Conservation (phyloP, 2,797 vertebrate genomes). For the Poliocrania exsul region DNA sequence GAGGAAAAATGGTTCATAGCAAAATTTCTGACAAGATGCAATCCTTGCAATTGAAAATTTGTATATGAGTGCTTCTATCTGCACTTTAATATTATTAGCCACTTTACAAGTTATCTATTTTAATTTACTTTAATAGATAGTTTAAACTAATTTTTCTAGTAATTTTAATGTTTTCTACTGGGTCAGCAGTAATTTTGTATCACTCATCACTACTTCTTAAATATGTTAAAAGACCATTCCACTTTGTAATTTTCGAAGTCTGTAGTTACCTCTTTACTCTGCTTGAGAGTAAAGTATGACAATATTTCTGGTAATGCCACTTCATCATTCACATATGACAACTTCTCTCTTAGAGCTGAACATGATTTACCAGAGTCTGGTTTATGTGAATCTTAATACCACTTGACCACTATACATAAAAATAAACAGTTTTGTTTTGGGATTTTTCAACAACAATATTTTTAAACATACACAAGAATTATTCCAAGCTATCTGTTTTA, state of each 20-base stretch:
- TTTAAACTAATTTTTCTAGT: background rate
- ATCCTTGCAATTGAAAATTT: background rate
- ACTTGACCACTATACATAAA: background rate
- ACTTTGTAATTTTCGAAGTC: background rate
- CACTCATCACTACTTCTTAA: background rate
- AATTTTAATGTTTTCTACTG: background rate
- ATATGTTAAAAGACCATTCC: background rate
- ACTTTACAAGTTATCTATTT: background rate
- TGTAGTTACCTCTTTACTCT: background rate
- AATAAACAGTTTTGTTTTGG: background rate
- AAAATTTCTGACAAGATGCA: background rate
- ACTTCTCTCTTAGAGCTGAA: background rate
- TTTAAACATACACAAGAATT: background rate
- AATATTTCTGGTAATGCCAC: background rate
- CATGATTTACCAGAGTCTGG: background rate
- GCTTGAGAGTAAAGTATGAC: background rate
- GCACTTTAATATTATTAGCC: background rate
- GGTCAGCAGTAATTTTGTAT: background rate
- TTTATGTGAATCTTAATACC: background rate
- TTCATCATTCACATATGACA: background rate
- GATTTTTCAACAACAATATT: background rate
- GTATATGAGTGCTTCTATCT: background rate
- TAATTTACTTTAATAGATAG: background rate
- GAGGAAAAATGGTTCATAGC: background rate
- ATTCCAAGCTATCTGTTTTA: background rate